These are phyloP conservation scores for Ameiurus melas DNA, from an alignment of 2,113 vertebrate genomes.

Conservation along the genomic window DNA sequence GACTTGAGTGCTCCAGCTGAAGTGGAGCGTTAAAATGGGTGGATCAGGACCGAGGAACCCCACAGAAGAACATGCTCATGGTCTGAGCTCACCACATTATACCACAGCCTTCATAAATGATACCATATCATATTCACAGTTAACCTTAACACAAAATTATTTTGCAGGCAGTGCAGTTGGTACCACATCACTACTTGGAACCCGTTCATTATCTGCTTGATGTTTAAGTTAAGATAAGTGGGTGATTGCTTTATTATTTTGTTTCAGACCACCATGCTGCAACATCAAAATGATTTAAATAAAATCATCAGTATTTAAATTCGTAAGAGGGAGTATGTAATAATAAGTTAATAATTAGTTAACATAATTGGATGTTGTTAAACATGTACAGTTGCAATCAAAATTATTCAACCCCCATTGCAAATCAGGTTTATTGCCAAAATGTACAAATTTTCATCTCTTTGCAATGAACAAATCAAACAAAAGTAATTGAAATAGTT, in stretches of 20 bases:
- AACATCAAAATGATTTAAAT: neutral
- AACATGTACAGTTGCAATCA: no score
- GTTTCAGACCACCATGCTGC: neutral
- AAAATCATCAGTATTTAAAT: neutral
- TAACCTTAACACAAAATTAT: slow-evolving; percentile 16
- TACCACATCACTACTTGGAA: neutral
- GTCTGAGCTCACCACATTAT: neutral
- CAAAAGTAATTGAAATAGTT: no score
- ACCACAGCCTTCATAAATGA: neutral
- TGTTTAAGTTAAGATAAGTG: neutral
- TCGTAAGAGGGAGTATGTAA: neutral
- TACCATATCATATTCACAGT: slow-evolving; percentile 34
- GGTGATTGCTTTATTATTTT: neutral
- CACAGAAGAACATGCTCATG: neutral
- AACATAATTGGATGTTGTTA: neutral
- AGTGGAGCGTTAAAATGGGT: neutral
- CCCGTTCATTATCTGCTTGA: neutral
- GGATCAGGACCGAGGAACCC: neutral
- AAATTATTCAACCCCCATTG: no score
- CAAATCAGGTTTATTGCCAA: no score
- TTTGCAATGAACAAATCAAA: no score
- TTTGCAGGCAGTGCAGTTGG: neutral
- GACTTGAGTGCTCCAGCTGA: neutral
- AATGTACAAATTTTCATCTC: no score
- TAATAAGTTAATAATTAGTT: neutral